Evolutionary conservation across 2,888 invertebrate genomes (phyloP).

Genomic region (Tromatobia lineatoria): DNA sequence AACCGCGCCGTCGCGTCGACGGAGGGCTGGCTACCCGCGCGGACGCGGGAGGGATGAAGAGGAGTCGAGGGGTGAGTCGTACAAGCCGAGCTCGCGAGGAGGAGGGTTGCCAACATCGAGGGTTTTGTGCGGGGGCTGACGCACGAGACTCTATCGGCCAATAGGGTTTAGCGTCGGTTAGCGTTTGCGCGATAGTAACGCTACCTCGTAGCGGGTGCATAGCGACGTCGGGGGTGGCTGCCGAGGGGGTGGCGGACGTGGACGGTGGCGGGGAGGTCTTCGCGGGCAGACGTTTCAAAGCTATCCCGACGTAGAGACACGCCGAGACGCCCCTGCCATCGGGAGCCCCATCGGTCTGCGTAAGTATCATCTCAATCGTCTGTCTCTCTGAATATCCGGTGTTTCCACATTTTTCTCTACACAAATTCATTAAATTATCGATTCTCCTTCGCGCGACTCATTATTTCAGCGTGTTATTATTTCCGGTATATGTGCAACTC

Average conservation of each 20-base stretch:
- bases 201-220: constrained; percentile 21
- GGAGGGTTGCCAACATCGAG: constrained; percentile 57
- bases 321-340: constrained; percentile 84
- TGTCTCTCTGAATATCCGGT: not conserved
- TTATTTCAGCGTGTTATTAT: not conserved
- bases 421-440: not conserved
- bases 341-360: constrained; percentile 84
- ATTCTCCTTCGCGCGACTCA: not conserved
- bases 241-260: constrained; percentile 66
- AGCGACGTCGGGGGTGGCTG: constrained; percentile 57
- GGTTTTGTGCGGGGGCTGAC: constrained; percentile 79
- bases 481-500: not conserved
- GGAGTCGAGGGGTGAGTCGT: constrained; percentile 16
- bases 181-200: constrained; percentile 67
- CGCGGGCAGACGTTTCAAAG: constrained; percentile 85
- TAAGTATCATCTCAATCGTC: constrained; percentile 77
- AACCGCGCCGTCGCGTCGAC: constrained; percentile 55
- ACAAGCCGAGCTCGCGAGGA: not conserved
- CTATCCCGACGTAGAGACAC: constrained; percentile 85
- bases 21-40: constrained; percentile 22
- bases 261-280: constrained; percentile 84
- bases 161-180: constrained; percentile 74
- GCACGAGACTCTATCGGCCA: constrained; percentile 75
- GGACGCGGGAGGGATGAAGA: constrained; percentile 23
- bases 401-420: not conserved